Evolutionary conservation across 2,797 vertebrate species (phyloP).

Genomic region (Fringilla coelebs): DNA sequence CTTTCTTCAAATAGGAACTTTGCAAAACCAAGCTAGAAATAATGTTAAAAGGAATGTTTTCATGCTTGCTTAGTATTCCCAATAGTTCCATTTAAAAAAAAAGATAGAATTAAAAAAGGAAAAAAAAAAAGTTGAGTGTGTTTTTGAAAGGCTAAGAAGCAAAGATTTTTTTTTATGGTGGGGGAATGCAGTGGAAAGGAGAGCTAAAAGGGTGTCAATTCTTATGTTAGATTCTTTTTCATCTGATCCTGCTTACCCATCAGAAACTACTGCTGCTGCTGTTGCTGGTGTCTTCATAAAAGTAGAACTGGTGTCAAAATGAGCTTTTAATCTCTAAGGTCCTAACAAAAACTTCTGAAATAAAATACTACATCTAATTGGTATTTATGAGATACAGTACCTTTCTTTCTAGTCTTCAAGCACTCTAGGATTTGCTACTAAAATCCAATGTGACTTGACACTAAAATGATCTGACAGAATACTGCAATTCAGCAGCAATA

Average conservation of each 20-base stretch:
- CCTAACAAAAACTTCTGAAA: neutral
- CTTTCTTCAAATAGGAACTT: neutral
- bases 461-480: neutral
- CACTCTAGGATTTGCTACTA: neutral
- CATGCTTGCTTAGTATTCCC: neutral
- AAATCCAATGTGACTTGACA: neutral
- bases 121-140: neutral
- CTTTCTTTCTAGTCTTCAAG: neutral
- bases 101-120: neutral
- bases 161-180: neutral
- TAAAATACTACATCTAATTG: neutral
- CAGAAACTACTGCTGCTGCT: neutral
- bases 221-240: neutral
- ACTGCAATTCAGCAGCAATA: neutral
- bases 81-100: neutral
- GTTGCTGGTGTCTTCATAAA: neutral
- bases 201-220: neutral
- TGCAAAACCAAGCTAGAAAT: neutral
- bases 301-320: neutral
- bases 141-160: neutral
- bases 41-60: neutral
- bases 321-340: neutral
- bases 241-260: neutral
- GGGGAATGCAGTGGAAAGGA: rapidly evolving
- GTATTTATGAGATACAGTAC: neutral